Evolutionary conservation across 2,888 invertebrate genomes (phyloP).

Genomic region (Cheiracanthium punctorium): DNA sequence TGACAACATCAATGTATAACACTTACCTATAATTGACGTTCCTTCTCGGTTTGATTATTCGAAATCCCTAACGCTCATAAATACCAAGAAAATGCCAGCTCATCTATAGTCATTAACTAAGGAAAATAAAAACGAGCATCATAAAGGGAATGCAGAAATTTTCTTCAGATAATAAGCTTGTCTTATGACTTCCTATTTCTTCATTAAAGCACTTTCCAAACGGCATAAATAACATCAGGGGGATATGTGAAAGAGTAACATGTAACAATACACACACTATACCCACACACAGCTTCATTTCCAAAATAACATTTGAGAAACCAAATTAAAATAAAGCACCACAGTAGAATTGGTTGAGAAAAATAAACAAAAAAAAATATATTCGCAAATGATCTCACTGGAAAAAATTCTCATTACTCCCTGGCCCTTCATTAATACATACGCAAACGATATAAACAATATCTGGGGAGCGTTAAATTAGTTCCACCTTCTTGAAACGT

Average conservation of each 20-base stretch:
- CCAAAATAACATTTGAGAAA: background rate
- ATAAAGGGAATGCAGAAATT: no score
- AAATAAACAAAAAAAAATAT: background rate
- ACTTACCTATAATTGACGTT: no score
- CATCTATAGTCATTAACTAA: no score
- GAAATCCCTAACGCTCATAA: no score
- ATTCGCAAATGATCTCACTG: background rate
- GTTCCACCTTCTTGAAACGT: constrained; percentile 30
- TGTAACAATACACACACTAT: background rate
- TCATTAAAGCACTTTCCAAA: background rate
- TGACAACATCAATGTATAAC: no score
- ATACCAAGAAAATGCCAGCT: no score
- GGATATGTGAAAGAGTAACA: background rate
- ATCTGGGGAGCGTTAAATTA: constrained; percentile 59
- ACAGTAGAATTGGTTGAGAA: background rate
- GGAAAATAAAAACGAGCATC: no score
- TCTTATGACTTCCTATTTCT: background rate
- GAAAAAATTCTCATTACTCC: constrained; percentile 2
- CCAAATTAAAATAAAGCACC: background rate
- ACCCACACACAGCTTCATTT: background rate
- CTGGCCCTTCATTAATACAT: background rate
- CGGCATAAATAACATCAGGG: background rate
- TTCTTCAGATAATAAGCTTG: no score
- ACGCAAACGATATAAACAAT: constrained; percentile 47
- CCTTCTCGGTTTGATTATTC: no score